phyloP scores from a whole-genome alignment of 2,113 vertebrate genomes.

The Anarhynchus alexandrinus region DNA sequence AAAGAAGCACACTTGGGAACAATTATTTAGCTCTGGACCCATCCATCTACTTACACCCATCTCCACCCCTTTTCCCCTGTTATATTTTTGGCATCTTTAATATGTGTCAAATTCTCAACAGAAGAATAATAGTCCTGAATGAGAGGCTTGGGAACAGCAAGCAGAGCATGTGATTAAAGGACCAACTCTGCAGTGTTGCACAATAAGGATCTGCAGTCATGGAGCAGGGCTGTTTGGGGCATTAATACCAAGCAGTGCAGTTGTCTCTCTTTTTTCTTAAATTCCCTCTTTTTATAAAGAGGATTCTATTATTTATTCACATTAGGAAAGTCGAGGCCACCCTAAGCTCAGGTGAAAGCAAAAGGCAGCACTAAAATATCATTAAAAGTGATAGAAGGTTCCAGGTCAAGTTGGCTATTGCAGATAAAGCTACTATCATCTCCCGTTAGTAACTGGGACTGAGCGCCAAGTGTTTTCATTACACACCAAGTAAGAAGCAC shows the following conservation, averaged over 20 bases:
- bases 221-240: neutral
- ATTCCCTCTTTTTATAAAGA: neutral
- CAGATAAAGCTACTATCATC: slow-evolving; percentile 66
- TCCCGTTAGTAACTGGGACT: slow-evolving; percentile 48
- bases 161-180: neutral
- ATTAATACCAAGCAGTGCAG: neutral
- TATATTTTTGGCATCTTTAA: neutral
- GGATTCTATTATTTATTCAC: neutral
- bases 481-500: slow-evolving; percentile 51
- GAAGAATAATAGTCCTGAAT: neutral
- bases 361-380: slow-evolving; percentile 20
- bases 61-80: neutral
- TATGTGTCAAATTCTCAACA: neutral
- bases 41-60: neutral
- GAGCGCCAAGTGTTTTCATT: slow-evolving; percentile 69
- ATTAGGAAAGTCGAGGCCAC: neutral
- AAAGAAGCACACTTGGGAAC: neutral
- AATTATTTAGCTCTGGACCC: neutral
- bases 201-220: neutral
- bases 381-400: slow-evolving; percentile 62
- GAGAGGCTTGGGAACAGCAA: neutral
- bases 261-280: neutral
- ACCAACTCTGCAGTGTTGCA: neutral
- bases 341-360: neutral
- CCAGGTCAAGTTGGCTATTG: slow-evolving; percentile 68